phyloP scores from a whole-genome alignment of 2,113 vertebrate genomes.

The Apistogramma diplotaenia region DNA sequence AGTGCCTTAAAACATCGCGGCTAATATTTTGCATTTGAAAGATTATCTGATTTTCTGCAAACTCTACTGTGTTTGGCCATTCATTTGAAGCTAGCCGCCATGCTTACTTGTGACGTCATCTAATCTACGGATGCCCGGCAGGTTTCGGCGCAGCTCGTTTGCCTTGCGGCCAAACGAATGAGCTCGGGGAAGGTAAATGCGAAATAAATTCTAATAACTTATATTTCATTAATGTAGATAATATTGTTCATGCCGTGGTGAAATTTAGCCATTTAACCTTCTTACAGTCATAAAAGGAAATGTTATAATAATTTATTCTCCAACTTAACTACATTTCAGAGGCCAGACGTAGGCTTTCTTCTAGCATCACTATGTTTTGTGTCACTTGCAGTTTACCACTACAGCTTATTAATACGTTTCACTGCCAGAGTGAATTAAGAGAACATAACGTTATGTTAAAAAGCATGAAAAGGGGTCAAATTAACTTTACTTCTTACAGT shows the following conservation, averaged over 20 bases:
- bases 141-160: neutral
- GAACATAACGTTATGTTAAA: neutral
- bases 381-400: neutral
- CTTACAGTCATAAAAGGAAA: no score
- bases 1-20: neutral
- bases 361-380: neutral
- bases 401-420: neutral
- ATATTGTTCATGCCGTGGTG: neutral
- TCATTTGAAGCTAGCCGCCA: constrained; percentile 42
- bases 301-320: neutral
- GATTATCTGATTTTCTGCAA: neutral
- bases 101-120: constrained; percentile 46
- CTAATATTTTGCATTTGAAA: neutral
- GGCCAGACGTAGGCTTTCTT: neutral
- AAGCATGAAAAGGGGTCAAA: neutral
- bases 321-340: no score
- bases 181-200: neutral
- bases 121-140: constrained; percentile 44
- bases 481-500: neutral
- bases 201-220: fast-evolving
- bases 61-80: neutral
- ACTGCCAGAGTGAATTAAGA: neutral
- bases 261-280: neutral
- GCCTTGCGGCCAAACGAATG: no score
- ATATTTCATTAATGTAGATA: neutral